These are phyloP conservation scores for Potorous gilbertii DNA, from an alignment of 2,797 vertebrate species.

Conservation along the genomic window DNA sequence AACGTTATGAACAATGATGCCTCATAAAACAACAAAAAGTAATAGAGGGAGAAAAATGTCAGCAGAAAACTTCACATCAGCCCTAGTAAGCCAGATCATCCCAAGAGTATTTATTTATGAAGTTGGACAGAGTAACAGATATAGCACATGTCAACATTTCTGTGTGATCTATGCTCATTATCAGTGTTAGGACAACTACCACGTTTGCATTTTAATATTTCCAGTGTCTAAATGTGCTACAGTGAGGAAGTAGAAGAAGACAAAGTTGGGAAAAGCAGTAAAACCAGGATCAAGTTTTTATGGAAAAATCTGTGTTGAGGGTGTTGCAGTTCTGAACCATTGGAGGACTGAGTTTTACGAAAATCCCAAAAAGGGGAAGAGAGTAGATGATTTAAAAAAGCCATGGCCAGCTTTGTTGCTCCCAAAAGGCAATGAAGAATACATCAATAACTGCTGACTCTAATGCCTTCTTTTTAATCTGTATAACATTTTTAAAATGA, in stretches of 20 bases:
- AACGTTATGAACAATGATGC: neutral
- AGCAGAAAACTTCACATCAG: neutral
- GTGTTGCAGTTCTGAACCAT: neutral
- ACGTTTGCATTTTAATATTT: neutral
- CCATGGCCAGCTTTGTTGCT: neutral
- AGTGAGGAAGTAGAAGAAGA: neutral
- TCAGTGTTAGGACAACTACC: neutral
- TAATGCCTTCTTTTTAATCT: neutral
- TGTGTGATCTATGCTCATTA: neutral
- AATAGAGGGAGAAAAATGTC: neutral
- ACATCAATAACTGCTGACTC: neutral
- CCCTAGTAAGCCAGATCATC: neutral
- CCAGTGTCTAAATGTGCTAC: neutral
- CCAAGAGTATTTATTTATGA: neutral
- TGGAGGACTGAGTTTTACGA: neutral
- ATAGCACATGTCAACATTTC: neutral
- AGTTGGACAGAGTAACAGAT: too few species aligned
- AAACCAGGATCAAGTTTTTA: neutral
- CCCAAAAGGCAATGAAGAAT: neutral
- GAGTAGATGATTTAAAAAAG: neutral
- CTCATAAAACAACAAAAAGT: neutral
- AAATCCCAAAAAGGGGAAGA: neutral
- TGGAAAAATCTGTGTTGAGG: neutral
- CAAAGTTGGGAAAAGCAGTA: neutral
- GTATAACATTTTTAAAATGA: neutral